A percentile compares a stretch with the other conserved stretches of the same genome.
Conservation (phyloP, 2,888 invertebrate species). For the Charanyca ferruginea region DNA sequence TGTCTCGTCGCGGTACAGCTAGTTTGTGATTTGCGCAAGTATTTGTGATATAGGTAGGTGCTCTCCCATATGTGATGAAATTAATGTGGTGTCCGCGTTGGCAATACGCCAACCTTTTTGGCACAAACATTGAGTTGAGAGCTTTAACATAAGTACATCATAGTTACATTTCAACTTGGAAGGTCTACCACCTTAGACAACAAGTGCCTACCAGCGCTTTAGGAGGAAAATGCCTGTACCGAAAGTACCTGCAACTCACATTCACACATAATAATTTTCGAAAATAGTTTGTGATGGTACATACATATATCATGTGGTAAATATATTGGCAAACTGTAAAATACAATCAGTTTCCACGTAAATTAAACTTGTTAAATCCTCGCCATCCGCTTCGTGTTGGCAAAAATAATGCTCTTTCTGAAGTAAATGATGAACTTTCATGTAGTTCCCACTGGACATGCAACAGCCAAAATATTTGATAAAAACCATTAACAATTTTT, state of each 20-base stretch:
- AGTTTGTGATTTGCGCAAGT: constrained; percentile 10
- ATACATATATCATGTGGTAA: too few species aligned
- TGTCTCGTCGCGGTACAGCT: not conserved
- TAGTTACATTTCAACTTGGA: not conserved
- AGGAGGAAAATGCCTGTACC: not conserved
- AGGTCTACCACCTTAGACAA: constrained; percentile 4
- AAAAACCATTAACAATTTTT: constrained; percentile 6
- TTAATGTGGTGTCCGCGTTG: not conserved
- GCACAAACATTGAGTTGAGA: constrained; percentile 14
- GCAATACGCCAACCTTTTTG: not conserved
- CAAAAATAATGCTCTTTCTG: constrained; percentile 71
- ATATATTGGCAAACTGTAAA: constrained; percentile 12
- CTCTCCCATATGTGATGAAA: constrained; percentile 12
- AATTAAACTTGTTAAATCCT: constrained; percentile 55
- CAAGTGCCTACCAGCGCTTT: constrained; percentile 3
- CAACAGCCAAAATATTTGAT: constrained; percentile 10
- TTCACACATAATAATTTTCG: not conserved
- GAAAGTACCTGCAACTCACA: not conserved
- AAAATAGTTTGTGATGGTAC: constrained; percentile 58
- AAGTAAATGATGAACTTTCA: constrained; percentile 70
- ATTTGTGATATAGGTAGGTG: constrained; percentile 30
- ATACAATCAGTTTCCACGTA: constrained; percentile 35
- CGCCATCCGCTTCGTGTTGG: constrained; percentile 77
- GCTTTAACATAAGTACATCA: constrained; percentile 3
- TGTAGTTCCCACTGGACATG: constrained; percentile 56